These are phyloP conservation scores for Hydrochoerus hydrochaeris DNA, from an alignment of 2,113 vertebrate species.

Conservation along the genomic window DNA sequence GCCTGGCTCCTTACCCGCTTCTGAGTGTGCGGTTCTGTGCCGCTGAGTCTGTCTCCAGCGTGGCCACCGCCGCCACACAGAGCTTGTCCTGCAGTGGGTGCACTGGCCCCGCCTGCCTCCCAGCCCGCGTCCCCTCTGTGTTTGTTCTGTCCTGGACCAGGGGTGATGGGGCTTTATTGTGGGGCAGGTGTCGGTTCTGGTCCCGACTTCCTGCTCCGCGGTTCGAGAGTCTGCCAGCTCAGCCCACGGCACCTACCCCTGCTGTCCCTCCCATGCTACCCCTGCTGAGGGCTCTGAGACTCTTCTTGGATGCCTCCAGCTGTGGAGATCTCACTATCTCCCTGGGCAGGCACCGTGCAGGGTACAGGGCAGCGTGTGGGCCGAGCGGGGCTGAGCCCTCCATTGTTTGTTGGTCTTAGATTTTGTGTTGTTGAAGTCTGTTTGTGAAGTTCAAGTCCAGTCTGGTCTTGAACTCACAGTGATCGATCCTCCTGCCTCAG, in stretches of 20 bases:
- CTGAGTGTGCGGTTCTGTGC: no score
- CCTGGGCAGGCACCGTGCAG: accelerated
- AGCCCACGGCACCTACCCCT: neutral
- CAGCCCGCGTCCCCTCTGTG: no score
- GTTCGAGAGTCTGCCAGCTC: neutral
- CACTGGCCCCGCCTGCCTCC: no score
- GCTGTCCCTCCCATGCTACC: neutral
- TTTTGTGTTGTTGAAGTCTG: no score
- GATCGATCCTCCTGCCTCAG: neutral
- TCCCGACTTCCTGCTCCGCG: neutral
- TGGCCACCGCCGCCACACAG: no score
- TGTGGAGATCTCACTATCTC: neutral
- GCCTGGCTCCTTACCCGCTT: neutral
- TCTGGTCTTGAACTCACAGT: neutral
- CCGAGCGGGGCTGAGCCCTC: neutral
- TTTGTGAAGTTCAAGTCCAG: no score
- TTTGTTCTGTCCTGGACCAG: neutral
- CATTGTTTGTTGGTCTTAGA: neutral
- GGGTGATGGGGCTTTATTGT: no score
- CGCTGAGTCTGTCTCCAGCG: no score
- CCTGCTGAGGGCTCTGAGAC: neutral
- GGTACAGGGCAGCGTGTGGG: accelerated
- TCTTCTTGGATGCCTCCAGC: neutral
- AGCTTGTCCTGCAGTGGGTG: no score
- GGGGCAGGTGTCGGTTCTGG: accelerated